Conservation (phyloP, 2,888 invertebrate species). For the Tridacna crocea region DNA sequence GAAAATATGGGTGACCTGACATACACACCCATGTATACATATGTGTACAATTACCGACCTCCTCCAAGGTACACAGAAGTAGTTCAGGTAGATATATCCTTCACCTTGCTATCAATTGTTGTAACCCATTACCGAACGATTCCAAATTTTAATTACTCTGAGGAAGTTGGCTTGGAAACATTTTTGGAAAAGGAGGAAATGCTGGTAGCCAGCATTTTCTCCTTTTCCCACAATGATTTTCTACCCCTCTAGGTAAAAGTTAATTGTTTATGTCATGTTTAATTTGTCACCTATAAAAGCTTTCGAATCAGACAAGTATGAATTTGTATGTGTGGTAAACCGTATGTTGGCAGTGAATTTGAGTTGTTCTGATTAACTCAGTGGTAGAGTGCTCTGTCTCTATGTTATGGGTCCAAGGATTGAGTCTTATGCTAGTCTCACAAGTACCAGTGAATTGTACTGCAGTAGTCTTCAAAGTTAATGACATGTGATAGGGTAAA, state of each 20-base stretch:
- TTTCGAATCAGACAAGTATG: neutral
- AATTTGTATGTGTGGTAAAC: neutral
- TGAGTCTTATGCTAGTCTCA: neutral
- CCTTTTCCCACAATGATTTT: neutral
- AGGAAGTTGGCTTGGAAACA: neutral
- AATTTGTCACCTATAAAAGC: neutral
- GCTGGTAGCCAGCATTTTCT: neutral
- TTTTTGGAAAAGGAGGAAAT: neutral
- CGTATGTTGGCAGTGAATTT: neutral
- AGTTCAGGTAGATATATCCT: constrained; percentile 33
- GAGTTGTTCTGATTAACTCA: neutral
- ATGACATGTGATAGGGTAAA: neutral
- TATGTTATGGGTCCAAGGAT: too few relatives aligned
- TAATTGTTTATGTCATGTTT: neutral
- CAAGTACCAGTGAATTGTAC: neutral
- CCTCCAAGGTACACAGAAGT: constrained; percentile 85
- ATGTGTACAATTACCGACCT: constrained; percentile 84
- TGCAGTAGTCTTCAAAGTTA: neutral
- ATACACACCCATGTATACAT: constrained; percentile 85
- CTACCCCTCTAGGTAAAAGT: neutral
- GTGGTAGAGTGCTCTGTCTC: neutral
- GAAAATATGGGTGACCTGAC: constrained; percentile 84
- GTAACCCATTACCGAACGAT: neutral
- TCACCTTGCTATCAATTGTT: too few relatives aligned
- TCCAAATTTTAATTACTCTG: neutral